Evolutionary conservation across 2,113 vertebrate genomes (phyloP).

Genomic region (Pygoscelis antarcticus): DNA sequence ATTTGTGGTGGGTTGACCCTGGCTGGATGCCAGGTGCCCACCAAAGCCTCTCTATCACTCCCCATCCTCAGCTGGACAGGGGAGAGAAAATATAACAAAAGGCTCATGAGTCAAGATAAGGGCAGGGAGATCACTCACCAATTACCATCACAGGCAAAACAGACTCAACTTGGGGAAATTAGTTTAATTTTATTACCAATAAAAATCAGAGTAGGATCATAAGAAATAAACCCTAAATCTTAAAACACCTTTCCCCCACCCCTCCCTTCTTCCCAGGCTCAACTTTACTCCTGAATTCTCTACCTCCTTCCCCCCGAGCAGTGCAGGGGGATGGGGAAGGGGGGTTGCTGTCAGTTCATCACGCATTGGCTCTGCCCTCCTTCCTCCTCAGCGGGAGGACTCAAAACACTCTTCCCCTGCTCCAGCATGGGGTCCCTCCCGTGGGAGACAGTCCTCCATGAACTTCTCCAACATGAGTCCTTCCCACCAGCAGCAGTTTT

Average conservation of each 20-base stretch:
- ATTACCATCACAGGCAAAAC: neutral
- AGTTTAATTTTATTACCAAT: neutral
- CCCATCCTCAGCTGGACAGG: neutral
- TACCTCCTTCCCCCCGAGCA: neutral
- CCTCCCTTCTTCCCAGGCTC: neutral
- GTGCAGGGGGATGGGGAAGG: neutral
- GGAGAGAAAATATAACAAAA: neutral
- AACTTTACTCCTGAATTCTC: neutral
- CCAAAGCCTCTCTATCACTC: neutral
- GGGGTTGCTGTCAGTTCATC: neutral
- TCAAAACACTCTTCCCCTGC: too few relatives aligned
- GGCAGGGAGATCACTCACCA: neutral
- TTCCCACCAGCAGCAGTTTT: neutral
- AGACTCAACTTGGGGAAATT: rapidly evolving
- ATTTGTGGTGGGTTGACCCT: neutral
- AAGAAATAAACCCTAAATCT: neutral
- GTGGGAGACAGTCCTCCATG: too few relatives aligned
- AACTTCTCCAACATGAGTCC: neutral
- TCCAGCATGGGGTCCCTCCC: too few relatives aligned
- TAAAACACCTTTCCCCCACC: neutral
- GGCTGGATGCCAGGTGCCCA: neutral
- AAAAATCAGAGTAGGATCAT: neutral
- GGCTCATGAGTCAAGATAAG: neutral
- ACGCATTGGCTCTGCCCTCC: neutral
- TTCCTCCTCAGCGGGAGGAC: neutral